Evolutionary conservation across 1,140 invertebrate species (phyloP).

Genomic region (Odontomachus brunneus): DNA sequence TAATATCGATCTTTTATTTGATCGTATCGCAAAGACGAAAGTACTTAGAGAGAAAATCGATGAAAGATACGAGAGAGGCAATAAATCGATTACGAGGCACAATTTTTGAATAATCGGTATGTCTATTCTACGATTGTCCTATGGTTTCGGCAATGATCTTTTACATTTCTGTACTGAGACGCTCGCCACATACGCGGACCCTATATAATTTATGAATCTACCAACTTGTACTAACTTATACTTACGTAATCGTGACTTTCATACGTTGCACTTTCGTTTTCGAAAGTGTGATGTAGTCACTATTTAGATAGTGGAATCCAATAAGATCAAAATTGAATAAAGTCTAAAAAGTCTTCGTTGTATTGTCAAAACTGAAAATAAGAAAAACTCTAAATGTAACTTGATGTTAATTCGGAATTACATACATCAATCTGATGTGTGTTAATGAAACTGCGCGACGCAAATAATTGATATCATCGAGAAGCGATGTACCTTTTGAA

Average conservation of each 20-base stretch:
- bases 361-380: background rate
- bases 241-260: constrained; percentile 55
- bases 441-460: too few species aligned
- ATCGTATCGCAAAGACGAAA: too few species aligned
- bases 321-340: constrained; percentile 14
- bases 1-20: too few species aligned
- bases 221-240: constrained; percentile 33
- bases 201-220: constrained; percentile 53
- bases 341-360: background rate
- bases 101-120: background rate
- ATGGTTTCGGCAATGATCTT: constrained; percentile 8
- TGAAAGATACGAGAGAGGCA: too few species aligned
- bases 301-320: constrained; percentile 50
- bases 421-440: too few species aligned
- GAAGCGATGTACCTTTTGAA: background rate
- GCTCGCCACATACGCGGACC: constrained; percentile 1
- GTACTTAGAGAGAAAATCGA: background rate
- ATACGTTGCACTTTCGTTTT: constrained; percentile 62
- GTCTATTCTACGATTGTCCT: background rate
- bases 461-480: background rate
- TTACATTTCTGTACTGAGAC: background rate
- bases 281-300: constrained; percentile 53
- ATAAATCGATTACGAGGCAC: background rate
- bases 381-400: background rate
- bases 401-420: background rate